Evolutionary conservation across 2,888 invertebrate species (phyloP).

Genomic region (Apamea anceps): DNA sequence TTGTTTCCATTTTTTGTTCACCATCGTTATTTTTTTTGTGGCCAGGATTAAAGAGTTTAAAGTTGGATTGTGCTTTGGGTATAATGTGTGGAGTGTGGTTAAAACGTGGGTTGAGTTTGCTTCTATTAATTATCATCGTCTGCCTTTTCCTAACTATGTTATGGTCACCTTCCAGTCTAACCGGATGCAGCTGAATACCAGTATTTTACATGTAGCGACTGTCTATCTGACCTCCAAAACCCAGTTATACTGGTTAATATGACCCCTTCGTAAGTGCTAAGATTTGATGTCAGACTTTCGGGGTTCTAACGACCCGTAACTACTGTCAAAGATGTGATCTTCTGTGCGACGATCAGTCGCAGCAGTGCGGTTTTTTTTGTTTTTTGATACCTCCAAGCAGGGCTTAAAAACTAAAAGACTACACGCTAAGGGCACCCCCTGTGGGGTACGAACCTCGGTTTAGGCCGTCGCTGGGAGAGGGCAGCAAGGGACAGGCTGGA

Average conservation of each 20-base stretch:
- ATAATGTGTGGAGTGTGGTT: neutral
- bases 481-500: too few relatives aligned
- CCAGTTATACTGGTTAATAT: neutral
- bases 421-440: too few relatives aligned
- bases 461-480: too few relatives aligned
- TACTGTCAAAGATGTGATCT: neutral
- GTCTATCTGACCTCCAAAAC: neutral
- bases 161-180: neutral
- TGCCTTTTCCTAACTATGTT: neutral
- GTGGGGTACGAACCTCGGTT: too few relatives aligned
- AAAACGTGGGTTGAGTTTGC: neutral
- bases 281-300: neutral
- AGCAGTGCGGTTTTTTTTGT: too few relatives aligned
- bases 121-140: neutral
- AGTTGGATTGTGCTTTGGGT: neutral
- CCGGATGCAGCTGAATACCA: neutral
- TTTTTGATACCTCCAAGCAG: too few relatives aligned
- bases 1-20: conserved; percentile 13
- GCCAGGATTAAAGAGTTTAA: conserved; percentile 3
- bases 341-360: too few relatives aligned
- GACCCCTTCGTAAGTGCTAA: neutral
- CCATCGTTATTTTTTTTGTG: conserved; percentile 10
- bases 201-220: neutral
- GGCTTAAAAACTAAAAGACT: too few relatives aligned
- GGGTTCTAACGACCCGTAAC: neutral